A percentile compares a stretch with the other conserved stretches of the same genome.
These are phyloP conservation scores for Chaunax sp. DNA, from an alignment of 2,797 vertebrate species.

Conservation along the genomic window DNA sequence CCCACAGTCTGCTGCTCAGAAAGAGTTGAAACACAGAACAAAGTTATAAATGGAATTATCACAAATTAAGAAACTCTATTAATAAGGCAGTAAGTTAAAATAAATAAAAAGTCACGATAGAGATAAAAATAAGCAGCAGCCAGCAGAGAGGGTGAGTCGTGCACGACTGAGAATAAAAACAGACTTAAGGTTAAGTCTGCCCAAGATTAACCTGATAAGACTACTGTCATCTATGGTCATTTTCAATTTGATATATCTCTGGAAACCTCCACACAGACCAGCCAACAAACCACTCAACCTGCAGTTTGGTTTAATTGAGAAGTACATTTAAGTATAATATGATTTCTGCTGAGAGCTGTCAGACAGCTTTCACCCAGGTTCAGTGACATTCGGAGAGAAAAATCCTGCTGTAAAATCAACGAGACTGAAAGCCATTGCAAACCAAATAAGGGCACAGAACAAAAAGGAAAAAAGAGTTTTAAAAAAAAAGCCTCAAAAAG, in stretches of 20 bases:
- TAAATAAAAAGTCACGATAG: constrained; percentile 17
- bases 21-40: constrained; percentile 48
- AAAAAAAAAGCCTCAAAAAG: constrained; percentile 64
- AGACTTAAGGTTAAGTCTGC: constrained; percentile 23
- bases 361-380: constrained; percentile 31
- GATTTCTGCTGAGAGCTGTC: constrained; percentile 24
- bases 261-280: constrained; percentile 19
- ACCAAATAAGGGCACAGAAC: constrained; percentile 40
- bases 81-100: constrained; percentile 25
- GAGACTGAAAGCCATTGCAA: constrained; percentile 53
- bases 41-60: constrained; percentile 43
- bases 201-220: constrained; percentile 37
- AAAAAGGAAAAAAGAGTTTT: constrained; percentile 35
- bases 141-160: constrained; percentile 7
- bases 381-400: constrained; percentile 46
- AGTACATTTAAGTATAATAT: constrained; percentile 29
- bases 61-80: constrained; percentile 26
- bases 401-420: constrained; percentile 49
- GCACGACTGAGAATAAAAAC: constrained; percentile 29
- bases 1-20: constrained; percentile 51
- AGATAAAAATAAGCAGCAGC: constrained; percentile 33
- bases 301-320: constrained; percentile 38
- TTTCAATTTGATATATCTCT: constrained; percentile 35
- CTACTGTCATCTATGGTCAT: constrained; percentile 32
- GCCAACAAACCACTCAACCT: constrained; percentile 58